Evolutionary conservation across 2,113 vertebrate species (phyloP), one percentile per base, ranked within the genome.

Genomic region (Rhagologus leucostigma): DNA sequence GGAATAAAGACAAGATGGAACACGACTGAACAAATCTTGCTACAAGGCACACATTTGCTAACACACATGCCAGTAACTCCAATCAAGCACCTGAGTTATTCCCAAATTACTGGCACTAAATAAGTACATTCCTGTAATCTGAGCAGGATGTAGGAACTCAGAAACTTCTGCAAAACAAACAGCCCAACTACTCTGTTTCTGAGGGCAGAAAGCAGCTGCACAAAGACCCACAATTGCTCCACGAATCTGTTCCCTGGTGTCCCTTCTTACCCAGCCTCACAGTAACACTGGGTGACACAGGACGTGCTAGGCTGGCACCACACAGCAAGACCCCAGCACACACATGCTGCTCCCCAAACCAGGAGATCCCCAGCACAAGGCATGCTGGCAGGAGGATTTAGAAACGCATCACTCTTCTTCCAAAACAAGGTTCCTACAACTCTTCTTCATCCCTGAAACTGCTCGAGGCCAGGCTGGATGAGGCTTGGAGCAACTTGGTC

Each of bases 251-350:
- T 42, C 10, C 8, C 3, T 6, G 19, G 2, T 1, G 2, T 39
- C 23, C 32, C 39, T 65, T 44, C 26, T 64, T 19, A 32, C 3
- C 30, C 37, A 47, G 33, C 35, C 55, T 37, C 42, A 16, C 21
- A 22, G 26, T 5, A 39, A 67, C 22, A 13, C 18, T 9, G 20
- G 0, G 3, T 35, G 18, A 59, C 18, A 57, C 26, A 55, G 3
- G 1, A 19, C 0, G 0, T 47, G 23, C 32, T 7, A 5, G 13
- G 29, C 47, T 75, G 15, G 44, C 67, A 37, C 4, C 19, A 57
- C 16, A 23, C 22, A 18, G 22, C 17, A 16, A 44, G 10, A 27
- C 52, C 17, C 16, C 73, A 20, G 20, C 27, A 46, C 10, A 35
- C 62, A n/a, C 6, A 3, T 0, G 7, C n/a, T 37, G 19, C 11